These are phyloP conservation scores for Morus bassanus DNA, from an alignment of 2,797 vertebrate genomes.

Conservation along the genomic window DNA sequence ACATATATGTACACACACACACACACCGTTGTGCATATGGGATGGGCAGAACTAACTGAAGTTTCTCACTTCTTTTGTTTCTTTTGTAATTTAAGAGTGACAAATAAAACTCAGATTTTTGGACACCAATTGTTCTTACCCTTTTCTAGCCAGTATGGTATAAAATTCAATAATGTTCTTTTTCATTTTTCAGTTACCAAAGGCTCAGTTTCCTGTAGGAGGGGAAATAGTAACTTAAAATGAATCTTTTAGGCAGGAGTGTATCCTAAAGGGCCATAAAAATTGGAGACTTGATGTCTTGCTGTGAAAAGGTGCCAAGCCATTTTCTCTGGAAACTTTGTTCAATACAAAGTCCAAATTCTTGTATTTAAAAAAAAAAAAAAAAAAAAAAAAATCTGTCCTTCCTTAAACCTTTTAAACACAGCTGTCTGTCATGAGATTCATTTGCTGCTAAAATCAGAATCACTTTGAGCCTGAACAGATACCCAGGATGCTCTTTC, in stretches of 20 bases:
- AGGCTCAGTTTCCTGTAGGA: neutral
- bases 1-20: too few species aligned
- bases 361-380: neutral
- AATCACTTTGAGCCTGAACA: neutral
- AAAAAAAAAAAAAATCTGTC: neutral
- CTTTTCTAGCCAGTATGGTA: neutral
- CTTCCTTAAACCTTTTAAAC: neutral
- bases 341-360: neutral
- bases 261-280: neutral
- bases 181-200: neutral
- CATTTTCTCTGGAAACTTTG: neutral
- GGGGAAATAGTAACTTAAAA: neutral
- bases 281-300: neutral
- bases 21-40: neutral
- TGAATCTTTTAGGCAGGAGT: neutral
- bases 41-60: neutral
- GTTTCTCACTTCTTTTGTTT: neutral
- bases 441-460: neutral
- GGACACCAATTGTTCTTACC: neutral
- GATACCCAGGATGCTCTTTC: neutral
- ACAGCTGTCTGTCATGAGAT: neutral
- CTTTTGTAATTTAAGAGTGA: neutral
- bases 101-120: neutral
- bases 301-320: neutral
- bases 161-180: neutral